Evolutionary conservation across 2,888 invertebrate genomes (phyloP), one percentile per base, ranked within the genome.

Genomic region (Leucozona laternaria): DNA sequence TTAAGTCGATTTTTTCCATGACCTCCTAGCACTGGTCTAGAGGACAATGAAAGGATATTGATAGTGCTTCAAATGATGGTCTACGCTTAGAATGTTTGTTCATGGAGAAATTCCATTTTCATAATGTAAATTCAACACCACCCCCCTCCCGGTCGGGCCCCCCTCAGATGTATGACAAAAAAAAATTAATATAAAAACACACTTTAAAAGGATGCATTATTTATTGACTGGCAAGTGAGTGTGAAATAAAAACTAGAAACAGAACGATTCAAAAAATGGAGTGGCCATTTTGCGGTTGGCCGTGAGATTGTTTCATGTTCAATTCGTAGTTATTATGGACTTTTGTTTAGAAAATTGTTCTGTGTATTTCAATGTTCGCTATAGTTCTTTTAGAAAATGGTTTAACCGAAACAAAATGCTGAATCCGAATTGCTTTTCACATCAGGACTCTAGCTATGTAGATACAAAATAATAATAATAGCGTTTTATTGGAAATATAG

Each of bases 101-200:
- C 57, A n/a, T 45, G 25, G 22, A 34, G 45, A 34, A 53, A 34
- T 73, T 17, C 55, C 25, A n/a, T n/a, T 57, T 83, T 70, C 40
- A 83, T 55, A 45, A 73, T 83, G 79, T 57, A 70, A 83, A 79
- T 79, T 75, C 62, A 43, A n/a, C n/a, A n/a, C n/a, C n/a, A n/a
- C n/a, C n/a, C n/a, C n/a, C n/a, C n/a, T n/a, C n/a, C n/a, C n/a
- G n/a, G n/a, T n/a, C n/a, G n/a, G n/a, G n/a, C n/a, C 37, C 57
- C 25, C 11, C 37, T 31, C 58, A 20, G 37, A 22, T 34, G 5
- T 22, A 55, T 6, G 7, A 34, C 22, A 28, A 37, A 13, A 25
- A 25, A 40, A 37, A 40, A 20, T 37, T 11, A 20, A 64, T 20
- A 34, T 7, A 45, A 37, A 66, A 75, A 62, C 10, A 37, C 28